phyloP scores from a whole-genome alignment of 2,888 invertebrate species.

The Ennomos fuscantarius region DNA sequence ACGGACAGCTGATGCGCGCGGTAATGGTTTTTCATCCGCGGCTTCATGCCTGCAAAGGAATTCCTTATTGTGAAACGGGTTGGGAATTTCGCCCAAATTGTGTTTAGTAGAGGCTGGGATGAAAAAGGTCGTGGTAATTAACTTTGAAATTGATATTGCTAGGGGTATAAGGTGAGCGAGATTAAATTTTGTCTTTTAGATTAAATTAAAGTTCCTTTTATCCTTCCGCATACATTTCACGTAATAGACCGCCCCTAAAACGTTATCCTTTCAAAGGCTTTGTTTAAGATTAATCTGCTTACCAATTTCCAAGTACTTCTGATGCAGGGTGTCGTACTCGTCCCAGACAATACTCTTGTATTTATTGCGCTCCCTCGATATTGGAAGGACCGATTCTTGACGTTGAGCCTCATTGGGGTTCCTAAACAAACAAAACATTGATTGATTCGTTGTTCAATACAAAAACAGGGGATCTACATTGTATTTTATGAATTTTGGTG shows the following conservation, averaged over 20 bases:
- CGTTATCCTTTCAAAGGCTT: slow-evolving; percentile 13
- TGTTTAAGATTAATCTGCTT: slow-evolving; percentile 60
- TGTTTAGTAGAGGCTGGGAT: slow-evolving; percentile 40
- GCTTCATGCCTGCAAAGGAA: slow-evolving; percentile 92
- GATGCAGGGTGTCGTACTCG: slow-evolving; percentile 95
- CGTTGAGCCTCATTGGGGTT: slow-evolving; percentile 94
- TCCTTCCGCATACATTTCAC: slow-evolving; percentile 21
- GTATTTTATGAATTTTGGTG: slow-evolving; percentile 7
- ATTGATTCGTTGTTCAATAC: slow-evolving; percentile 28
- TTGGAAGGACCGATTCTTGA: slow-evolving; percentile 90
- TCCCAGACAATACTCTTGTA: slow-evolving; percentile 96
- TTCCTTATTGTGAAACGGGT: slow-evolving; percentile 57
- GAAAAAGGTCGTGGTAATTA: slow-evolving; percentile 58
- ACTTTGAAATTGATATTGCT: slow-evolving; percentile 56
- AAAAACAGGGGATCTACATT: slow-evolving; percentile 15
- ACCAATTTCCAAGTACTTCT: slow-evolving; percentile 97
- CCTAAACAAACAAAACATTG: slow-evolving; percentile 69
- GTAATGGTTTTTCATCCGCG: slow-evolving; percentile 97
- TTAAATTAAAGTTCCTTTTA: slow-evolving; percentile 33
- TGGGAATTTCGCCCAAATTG: slow-evolving; percentile 46
- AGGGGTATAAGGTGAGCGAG: slow-evolving; percentile 44
- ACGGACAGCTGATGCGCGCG: slow-evolving; percentile 98
- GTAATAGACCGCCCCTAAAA: slow-evolving; percentile 25
- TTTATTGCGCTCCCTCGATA: slow-evolving; percentile 93
- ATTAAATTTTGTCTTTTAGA: slow-evolving; percentile 50